Percentiles rank a stretch among this genome's conserved stretches.
These are phyloP conservation scores for Spilogale gracilis DNA, from an alignment of 2,113 vertebrate genomes.

Conservation along the genomic window DNA sequence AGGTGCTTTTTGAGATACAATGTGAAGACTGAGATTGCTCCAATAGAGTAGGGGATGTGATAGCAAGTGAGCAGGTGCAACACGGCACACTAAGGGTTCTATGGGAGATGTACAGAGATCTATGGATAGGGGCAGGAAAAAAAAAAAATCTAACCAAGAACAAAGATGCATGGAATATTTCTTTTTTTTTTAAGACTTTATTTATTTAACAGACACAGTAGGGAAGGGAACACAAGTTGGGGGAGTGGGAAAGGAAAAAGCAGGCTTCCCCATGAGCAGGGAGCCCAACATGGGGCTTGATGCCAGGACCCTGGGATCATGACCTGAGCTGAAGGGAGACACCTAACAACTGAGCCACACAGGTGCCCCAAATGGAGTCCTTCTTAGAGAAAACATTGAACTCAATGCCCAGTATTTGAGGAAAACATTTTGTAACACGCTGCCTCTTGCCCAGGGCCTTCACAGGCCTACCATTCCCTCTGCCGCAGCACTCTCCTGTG, in stretches of 20 bases:
- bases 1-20: not conserved
- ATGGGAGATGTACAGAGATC: not conserved
- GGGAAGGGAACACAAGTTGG: no score
- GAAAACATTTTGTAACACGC: conserved; percentile 13
- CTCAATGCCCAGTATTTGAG: not conserved
- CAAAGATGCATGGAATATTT: not conserved
- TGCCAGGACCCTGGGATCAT: no score
- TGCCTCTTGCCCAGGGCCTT: not conserved
- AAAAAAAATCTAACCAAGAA: not conserved
- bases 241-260: no score
- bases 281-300: no score
- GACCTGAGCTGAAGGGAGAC: no score
- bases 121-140: not conserved
- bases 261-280: no score
- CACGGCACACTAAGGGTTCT: not conserved
- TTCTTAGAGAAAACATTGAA: conserved; percentile 17
- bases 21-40: not conserved
- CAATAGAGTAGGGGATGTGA: not conserved
- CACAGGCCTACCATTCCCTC: not conserved
- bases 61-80: not conserved
- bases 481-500: not conserved
- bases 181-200: no score
- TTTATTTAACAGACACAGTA: no score
- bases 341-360: no score
- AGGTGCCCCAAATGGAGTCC: not conserved